Conservation (phyloP, 2,797 vertebrate species). For the Hoplostethus mediterraneus region DNA sequence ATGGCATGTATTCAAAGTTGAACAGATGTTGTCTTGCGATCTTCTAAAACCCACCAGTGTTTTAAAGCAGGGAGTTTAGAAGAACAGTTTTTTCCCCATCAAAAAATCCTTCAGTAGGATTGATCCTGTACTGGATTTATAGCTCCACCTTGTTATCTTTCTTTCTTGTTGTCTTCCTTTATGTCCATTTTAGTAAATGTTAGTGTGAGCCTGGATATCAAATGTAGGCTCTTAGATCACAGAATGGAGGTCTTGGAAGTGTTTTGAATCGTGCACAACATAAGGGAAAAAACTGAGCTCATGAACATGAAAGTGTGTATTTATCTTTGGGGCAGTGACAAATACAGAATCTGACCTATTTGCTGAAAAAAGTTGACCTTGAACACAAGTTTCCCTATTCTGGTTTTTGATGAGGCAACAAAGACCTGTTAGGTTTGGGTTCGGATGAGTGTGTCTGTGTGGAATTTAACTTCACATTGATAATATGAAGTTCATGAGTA, state of each 20-base stretch:
- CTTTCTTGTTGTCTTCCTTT: not conserved
- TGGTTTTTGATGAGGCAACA: not conserved
- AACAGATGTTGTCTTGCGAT: constrained; percentile 45
- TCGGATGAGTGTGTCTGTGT: not conserved
- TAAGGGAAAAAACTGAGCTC: too few relatives aligned
- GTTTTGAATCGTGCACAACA: too few relatives aligned
- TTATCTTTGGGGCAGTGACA: too few relatives aligned
- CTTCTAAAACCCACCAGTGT: constrained; percentile 6
- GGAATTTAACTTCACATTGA: not conserved
- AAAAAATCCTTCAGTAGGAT: constrained; percentile 12
- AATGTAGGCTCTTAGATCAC: too few relatives aligned
- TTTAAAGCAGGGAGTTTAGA: not conserved
- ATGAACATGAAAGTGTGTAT: too few relatives aligned
- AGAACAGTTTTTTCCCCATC: constrained; percentile 21
- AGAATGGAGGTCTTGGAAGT: too few relatives aligned
- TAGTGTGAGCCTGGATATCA: too few relatives aligned
- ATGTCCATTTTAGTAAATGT: not conserved
- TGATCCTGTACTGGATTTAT: not conserved
- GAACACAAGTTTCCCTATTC: too few relatives aligned
- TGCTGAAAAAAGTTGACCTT: too few relatives aligned
- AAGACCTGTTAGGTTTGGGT: not conserved
- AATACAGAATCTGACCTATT: too few relatives aligned
- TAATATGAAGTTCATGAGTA: not conserved
- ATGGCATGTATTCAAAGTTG: constrained; percentile 25
- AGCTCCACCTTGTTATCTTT: not conserved